Conservation (phyloP, 2,888 invertebrate genomes). For the Diaperis boleti region DNA sequence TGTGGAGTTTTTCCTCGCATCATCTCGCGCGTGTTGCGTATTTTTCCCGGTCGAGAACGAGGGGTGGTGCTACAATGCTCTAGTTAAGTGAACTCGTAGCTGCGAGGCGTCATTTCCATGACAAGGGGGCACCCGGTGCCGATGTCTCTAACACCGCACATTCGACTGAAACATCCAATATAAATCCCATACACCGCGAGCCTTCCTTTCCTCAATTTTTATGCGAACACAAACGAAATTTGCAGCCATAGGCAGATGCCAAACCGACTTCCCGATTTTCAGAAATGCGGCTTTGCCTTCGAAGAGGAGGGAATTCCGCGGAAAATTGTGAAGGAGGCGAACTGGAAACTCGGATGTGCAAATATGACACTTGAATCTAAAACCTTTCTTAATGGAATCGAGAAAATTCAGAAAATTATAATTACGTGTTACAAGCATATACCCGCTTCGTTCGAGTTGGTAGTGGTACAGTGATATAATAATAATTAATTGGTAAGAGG, state of each 20-base stretch:
- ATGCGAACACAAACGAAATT: conserved; percentile 24
- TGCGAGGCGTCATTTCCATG: conserved; percentile 72
- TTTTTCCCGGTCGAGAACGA: conserved; percentile 29
- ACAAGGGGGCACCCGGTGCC: conserved; percentile 64
- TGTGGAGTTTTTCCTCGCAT: too few relatives aligned
- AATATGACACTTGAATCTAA: too few relatives aligned
- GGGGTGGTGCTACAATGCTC: conserved; percentile 54
- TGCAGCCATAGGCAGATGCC: conserved; percentile 2
- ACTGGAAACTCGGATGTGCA: too few relatives aligned
- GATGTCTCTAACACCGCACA: conserved; percentile 40
- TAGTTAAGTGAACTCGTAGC: conserved; percentile 64
- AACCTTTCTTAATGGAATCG: too few relatives aligned
- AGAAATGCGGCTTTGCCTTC: too few relatives aligned
- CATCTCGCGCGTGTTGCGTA: conserved; percentile 33
- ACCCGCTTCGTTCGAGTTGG: too few relatives aligned
- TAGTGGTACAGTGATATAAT: too few relatives aligned
- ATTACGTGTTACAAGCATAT: too few relatives aligned
- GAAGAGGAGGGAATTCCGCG: too few relatives aligned
- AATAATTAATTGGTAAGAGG: too few relatives aligned
- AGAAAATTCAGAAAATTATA: too few relatives aligned
- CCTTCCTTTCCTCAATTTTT: conserved; percentile 28
- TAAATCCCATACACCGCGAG: conserved; percentile 31
- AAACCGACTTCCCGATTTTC: conserved; percentile 3
- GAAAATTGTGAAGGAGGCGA: too few relatives aligned
- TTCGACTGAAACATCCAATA: conserved; percentile 40